Evolutionary conservation across 1,140 invertebrate species (phyloP), one percentile per base, ranked within the genome.

Genomic region (Ladona fulva): DNA sequence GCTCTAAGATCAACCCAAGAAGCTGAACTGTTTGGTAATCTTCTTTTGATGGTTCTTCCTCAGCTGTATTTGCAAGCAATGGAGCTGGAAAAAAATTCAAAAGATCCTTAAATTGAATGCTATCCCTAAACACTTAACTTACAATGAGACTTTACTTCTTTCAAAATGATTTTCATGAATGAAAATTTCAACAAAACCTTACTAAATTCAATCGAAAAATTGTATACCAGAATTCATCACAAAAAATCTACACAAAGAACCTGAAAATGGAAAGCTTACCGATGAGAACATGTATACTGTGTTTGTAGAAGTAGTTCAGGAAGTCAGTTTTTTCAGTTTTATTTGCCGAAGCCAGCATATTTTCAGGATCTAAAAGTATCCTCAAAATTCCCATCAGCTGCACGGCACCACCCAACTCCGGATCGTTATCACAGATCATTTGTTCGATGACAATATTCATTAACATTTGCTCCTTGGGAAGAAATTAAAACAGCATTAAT

Each of bases 321-420:
- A 99, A 99, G 85, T 99, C 97, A 37, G 95, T 93, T 84, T 99
- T 99, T 87, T 99, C 97, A 74, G 94, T 94, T 88, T 98, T 98
- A 86, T 96, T 97, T 76, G 93, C 90, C 76, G 93, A 92, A 74
- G 94, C 92, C 76, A 99, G 86, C 97, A 99, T 99, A 85, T 98
- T 99, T 84, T 99, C 98, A 24, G 98, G 98, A 87, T 99, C 98
- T 29, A 99, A 89, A 1, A 99, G 87, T 74, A 98, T 90, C 83
- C 96, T 90, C 24, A 99, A 86, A 37, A 99, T 96, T 52, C 95
- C 95, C 88, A 96, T 96, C 73, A 99, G 86, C 87, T 99, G 97
- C 44, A 98, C 94, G 75, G 97, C 97, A 81, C 97, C 95, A 74
- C 97, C 97, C 78, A 99, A 86, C 87, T 99, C 98, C 79, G 92